Evolutionary conservation across 2,888 invertebrate species (phyloP), one percentile per base, ranked within the genome.

Genomic region (Agapostemon virescens): DNA sequence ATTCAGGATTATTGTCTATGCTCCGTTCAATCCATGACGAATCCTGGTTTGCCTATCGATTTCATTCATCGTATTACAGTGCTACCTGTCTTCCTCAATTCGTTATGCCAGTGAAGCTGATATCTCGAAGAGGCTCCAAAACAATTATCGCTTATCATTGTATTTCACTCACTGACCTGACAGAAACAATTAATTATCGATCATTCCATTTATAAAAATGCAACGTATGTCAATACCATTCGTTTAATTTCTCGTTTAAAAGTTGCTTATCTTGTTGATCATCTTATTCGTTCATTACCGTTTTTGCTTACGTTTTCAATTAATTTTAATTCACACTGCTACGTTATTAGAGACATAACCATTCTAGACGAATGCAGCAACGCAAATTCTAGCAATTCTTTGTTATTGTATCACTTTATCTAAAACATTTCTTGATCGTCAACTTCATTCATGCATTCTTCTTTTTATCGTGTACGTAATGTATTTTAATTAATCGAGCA

Each of bases 1-100:
- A 69, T 83, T 81, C 78, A 69, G 70, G 71, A 85, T 75, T 70
- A 72, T 61, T 42, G 33, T 63, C 58, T 33, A 68, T 71, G 38
- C 63, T 72, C 45, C 49, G 64, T 55, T 20, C 2, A 36, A 70
- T 70, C 40, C 52, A 36, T 36, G 63, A 33, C 36, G 63, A 63
- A 36, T 63, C n/a, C 36, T 63, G 63, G 13, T 36, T 36, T n/a
- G 63, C n/a, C 63, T n/a, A n/a, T 63, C 33, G 63, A 63, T 63
- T n/a, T 36, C 63, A 36, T 63, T 36, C 36, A n/a, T 1, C 36
- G 36, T n/a, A n/a, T n/a, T 61, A 33, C 17, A 61, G 33, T n/a
- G 63, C 13, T 11, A 0, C 63, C 13, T 2, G 13, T 36, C 33
- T 36, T 36, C n/a, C 33, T 6, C 36, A n/a, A 63, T 13, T 5